phyloP scores from a whole-genome alignment of 1,140 invertebrate genomes.

The Drosophila carrolli region DNA sequence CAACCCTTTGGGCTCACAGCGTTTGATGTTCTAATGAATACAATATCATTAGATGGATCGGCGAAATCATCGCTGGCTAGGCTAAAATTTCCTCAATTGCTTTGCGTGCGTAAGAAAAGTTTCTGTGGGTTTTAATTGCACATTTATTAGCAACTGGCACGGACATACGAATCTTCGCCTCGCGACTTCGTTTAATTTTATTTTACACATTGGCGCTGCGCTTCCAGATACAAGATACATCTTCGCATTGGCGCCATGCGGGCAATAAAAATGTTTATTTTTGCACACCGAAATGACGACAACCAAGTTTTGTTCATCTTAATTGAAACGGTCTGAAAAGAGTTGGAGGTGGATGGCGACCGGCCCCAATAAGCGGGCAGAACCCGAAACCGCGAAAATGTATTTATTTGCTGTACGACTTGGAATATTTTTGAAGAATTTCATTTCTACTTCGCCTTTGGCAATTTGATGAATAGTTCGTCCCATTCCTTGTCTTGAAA shows the following conservation, averaged over 20 bases:
- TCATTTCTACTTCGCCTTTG: conserved; percentile 21
- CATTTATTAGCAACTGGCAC: conserved; percentile 69
- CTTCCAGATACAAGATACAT: conserved; percentile 51
- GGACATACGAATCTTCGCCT: conserved; percentile 39
- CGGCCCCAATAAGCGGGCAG: conserved; percentile 29
- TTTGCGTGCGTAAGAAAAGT: conserved; percentile 57
- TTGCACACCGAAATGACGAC: conserved; percentile 59
- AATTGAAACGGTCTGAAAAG: conserved; percentile 56
- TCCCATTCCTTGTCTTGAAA: conserved; percentile 22
- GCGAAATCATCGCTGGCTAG: conserved; percentile 21
- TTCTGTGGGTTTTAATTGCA: conserved; percentile 64
- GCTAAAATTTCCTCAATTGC: conserved; percentile 45
- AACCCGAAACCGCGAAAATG: conserved; percentile 15
- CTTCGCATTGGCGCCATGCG: conserved; percentile 63
- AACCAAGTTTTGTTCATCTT: conserved; percentile 61
- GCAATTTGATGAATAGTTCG: conserved; percentile 46
- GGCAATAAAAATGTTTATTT: conserved; percentile 77
- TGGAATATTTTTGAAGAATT: conserved; percentile 55
- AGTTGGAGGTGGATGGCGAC: conserved; percentile 16
- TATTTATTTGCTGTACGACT: conserved; percentile 3
- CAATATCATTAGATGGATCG: conserved; percentile 24
- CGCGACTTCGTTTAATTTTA: conserved; percentile 40
- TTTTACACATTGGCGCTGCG: conserved; percentile 40
- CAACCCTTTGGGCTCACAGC: conserved; percentile 18
- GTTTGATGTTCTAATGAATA: conserved; percentile 62